Evolutionary conservation across 2,797 vertebrate species (phyloP), one percentile per base, ranked within the genome.

Genomic region (Arctocebus calabarensis): DNA sequence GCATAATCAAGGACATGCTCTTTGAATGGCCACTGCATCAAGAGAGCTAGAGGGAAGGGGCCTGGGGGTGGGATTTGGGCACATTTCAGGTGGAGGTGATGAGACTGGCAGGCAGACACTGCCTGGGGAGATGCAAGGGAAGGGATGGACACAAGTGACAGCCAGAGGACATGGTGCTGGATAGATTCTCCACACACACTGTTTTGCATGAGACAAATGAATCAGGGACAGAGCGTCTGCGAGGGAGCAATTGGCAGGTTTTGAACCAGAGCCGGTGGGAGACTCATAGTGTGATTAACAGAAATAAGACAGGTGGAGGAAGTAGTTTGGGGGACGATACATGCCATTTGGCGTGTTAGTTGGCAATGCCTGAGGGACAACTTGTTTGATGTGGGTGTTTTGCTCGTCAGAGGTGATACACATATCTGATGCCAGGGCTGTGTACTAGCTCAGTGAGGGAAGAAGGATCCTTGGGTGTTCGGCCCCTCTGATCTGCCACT

Each of bases 201-300:
- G 40, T n/a, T 27, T 83, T 27, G 10, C 5, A 10, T n/a, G 59
- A 96, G 74, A 86, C 66, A 48, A 48, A 66, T 78, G 68, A 52
- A 61, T 93, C 11, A 29, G 55, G 62, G 9, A 57, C 43, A 74
- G 84, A 88, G 20, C 0, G 0, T 84, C 68, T 97, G 55, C 34
- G 34, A 78, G 37, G 40, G 27, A 75, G 12, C 74, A n/a, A 5
- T 79, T 90, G 57, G 62, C 83, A 94, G 6, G n/a, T 71, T 95
- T 93, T 85, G 59, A 61, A 84, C 34, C 59, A 57, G 82, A 82
- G 61, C 37, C 13, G 19, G 2, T n/a, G 27, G 70, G 90, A 81
- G 84, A 71, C 5, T 40, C 84, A 29, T 11, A 45, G 22, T 66
- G 12, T 86, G 79, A 97, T 89, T 61, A 92, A 84, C 71, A 92